phyloP scores from a whole-genome alignment of 2,113 vertebrate species.

The Aspidoscelis tigris region DNA sequence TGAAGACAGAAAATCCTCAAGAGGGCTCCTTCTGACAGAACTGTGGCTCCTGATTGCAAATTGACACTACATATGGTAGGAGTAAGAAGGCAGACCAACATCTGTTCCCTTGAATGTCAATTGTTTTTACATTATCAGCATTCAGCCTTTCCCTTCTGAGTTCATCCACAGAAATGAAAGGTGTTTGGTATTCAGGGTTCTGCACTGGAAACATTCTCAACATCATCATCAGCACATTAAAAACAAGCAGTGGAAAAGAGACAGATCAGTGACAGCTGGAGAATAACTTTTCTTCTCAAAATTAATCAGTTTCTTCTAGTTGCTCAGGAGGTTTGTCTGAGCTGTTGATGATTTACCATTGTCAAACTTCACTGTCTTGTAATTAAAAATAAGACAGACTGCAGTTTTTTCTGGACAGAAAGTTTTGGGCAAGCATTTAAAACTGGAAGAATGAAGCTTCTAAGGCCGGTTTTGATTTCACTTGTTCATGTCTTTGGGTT shows the following conservation, averaged over 20 bases:
- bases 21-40: not conserved
- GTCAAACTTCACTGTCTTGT: not conserved
- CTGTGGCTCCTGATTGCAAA: constrained; percentile 12
- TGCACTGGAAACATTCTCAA: constrained; percentile 21
- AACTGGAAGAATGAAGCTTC: no score
- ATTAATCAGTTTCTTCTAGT: not conserved
- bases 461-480: no score
- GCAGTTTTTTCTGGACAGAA: not conserved
- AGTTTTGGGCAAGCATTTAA: not conserved
- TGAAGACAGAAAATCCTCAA: not conserved
- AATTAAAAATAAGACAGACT: not conserved
- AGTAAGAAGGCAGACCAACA: accelerated
- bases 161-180: constrained; percentile 12
- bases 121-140: constrained; percentile 20
- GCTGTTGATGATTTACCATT: constrained; percentile 10
- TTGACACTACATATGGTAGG: not conserved
- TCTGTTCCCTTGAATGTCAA: constrained; percentile 30
- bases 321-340: not conserved
- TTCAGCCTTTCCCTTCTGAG: constrained; percentile 26
- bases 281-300: not conserved
- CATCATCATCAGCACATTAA: not conserved
- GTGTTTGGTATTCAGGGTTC: constrained; percentile 3
- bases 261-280: not conserved
- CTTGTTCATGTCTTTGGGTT: no score
- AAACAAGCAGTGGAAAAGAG: constrained; percentile 1